Evolutionary conservation across 2,888 invertebrate species (phyloP).

Genomic region (Trissolcus brochymenae): DNA sequence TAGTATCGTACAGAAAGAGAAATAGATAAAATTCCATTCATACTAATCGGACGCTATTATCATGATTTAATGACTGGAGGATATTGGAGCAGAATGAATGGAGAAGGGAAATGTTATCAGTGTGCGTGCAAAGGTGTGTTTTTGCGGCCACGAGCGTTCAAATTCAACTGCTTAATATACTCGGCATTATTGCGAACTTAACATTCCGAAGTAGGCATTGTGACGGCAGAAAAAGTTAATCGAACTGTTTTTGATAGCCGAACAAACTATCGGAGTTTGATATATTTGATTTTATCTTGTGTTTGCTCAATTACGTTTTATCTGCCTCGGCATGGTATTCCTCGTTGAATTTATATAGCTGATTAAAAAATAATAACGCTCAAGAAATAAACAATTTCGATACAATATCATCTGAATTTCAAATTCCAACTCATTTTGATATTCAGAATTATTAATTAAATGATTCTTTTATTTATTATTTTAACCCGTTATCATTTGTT

Average conservation of each 20-base stretch:
- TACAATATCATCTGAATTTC: too few relatives aligned
- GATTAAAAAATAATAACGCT: too few relatives aligned
- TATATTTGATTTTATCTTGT: neutral
- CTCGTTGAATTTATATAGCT: too few relatives aligned
- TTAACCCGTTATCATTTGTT: too few relatives aligned
- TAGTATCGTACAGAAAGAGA: too few relatives aligned
- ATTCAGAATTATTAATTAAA: too few relatives aligned
- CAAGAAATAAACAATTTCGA: too few relatives aligned
- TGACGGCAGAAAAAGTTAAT: neutral
- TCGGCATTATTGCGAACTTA: conserved; percentile 2
- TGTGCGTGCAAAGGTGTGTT: conserved; percentile 3
- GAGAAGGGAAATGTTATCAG: conserved; percentile 1
- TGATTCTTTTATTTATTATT: too few relatives aligned
- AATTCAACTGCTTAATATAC: conserved; percentile 4
- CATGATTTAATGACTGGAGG: conserved; percentile 5
- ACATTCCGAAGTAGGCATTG: conserved; percentile 3
- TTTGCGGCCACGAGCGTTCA: conserved; percentile 3
- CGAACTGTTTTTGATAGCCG: conserved; percentile 1
- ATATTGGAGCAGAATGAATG: conserved; percentile 1
- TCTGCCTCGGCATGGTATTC: too few relatives aligned
- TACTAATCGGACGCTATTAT: neutral
- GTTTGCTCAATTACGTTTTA: too few relatives aligned
- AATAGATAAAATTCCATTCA: neutral
- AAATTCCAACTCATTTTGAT: too few relatives aligned
- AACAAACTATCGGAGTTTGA: neutral